A percentile compares a stretch with the other conserved stretches of the same genome.
Evolutionary conservation across 2,888 invertebrate genomes (phyloP).

Genomic region (Pristionchus exspectatus): DNA sequence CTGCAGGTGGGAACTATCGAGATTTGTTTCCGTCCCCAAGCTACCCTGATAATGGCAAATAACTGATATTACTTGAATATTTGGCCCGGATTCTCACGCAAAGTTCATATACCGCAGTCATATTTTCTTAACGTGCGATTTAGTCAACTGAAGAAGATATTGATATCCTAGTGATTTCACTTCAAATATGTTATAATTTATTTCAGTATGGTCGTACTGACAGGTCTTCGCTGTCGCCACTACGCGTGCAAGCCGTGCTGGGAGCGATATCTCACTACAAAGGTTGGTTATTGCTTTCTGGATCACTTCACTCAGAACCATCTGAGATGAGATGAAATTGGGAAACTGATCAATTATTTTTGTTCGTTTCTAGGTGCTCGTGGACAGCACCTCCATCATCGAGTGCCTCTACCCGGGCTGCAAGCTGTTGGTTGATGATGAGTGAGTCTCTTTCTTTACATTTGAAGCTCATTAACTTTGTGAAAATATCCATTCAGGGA

Average conservation of each 20-base stretch:
- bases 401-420: constrained; percentile 67
- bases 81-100: too few relatives aligned
- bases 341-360: too few relatives aligned
- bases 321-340: too few relatives aligned
- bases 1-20: constrained; percentile 64
- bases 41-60: too few relatives aligned
- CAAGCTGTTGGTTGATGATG: constrained; percentile 66
- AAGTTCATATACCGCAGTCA: too few relatives aligned
- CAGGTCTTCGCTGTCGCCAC: constrained; percentile 94
- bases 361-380: constrained; percentile 58
- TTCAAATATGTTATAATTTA: background rate
- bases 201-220: constrained; percentile 57
- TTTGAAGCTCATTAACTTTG: background rate
- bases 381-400: constrained; percentile 64
- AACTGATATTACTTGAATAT: too few relatives aligned
- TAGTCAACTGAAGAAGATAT: too few relatives aligned
- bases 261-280: constrained; percentile 96
- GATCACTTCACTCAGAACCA: too few relatives aligned
- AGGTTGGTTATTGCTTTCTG: constrained; percentile 83
- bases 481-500: too few relatives aligned
- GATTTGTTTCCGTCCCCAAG: too few relatives aligned
- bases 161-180: background rate
- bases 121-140: too few relatives aligned
- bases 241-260: constrained; percentile 95
- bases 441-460: constrained; percentile 53